Base-by-base conservation (phyloP, 2,797 vertebrate species). In the Decapterus maruadsi region DNA sequence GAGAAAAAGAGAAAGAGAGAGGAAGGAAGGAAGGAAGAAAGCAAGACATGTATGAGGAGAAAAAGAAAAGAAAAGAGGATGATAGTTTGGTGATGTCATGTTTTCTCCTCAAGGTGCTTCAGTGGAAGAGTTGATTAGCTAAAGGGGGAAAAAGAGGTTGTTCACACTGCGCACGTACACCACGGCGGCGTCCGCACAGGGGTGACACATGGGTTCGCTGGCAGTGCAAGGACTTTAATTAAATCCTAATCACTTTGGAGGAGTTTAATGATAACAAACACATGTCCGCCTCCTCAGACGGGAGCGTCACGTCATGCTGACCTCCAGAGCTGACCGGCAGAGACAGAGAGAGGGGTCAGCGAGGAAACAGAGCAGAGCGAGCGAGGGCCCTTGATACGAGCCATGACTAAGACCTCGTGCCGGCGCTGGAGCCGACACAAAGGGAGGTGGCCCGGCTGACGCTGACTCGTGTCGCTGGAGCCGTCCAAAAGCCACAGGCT, bases 71-170 rank as follows among this genome's bases (percentile, higher is more conserved):
- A 26, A 26, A 63, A 54, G 56, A 63, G 72, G 61, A 62, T 0
- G 60, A 80, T 73, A 84, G 82, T 68, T 66, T 80, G 59, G 77
- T 96, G 94, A 96, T 91, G 90, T 94, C 92, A 94, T 94, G 85
- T 94, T 95, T 92, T 94, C 83, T 87, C 88, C 73, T 87, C 68
- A n/a, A 85, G 86, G 81, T 71, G 86, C 78, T 86, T 83, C 75
- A 59, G 82, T 19, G 78, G 78, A 85, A 75, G 5, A 67, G 74
- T 55, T 92, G 92, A 94, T 93, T 92, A 87, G 65, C 78, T 76
- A 77, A 82, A 80, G 73, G 75, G 72, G 31, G 6, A 34, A 57
- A 85, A 90, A 83, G 64, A 26, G 26, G 81, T 70, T 56, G 80
- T 83, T 42, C 75, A 80, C 60, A 59, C 45, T 56, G 56, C 51